Percentiles rank a stretch among this genome's conserved stretches.
phyloP scores from a whole-genome alignment of 2,797 vertebrate species.

The Sparus aurata region DNA sequence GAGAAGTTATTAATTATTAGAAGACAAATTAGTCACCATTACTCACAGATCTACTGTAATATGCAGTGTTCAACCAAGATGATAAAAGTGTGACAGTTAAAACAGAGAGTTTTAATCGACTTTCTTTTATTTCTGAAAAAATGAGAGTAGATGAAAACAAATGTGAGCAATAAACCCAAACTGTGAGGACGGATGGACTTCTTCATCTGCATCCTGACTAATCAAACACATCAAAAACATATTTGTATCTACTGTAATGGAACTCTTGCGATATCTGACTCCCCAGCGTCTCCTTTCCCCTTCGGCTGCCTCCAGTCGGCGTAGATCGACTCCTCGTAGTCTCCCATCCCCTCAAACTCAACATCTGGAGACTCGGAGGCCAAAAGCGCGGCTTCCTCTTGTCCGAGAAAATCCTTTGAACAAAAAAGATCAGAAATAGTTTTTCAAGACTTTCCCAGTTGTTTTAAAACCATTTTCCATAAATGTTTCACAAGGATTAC shows the following conservation, averaged over 20 bases:
- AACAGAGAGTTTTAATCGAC: too few relatives aligned
- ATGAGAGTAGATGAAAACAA: background rate
- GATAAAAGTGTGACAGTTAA: too few relatives aligned
- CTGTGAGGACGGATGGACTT: background rate
- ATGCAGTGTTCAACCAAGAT: too few relatives aligned
- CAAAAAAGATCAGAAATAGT: background rate
- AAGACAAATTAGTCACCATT: too few relatives aligned
- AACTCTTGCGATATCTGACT: conserved; percentile 27
- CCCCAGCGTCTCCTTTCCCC: conserved; percentile 72
- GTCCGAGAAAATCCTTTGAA: conserved; percentile 62
- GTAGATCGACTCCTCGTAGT: conserved; percentile 91
- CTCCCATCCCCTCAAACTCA: conserved; percentile 90
- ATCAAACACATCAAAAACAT: background rate
- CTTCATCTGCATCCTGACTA: background rate
- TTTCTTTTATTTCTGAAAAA: conserved; percentile 8
- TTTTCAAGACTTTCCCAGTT: background rate
- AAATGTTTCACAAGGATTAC: background rate
- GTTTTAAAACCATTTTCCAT: background rate
- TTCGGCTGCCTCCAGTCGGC: conserved; percentile 85
- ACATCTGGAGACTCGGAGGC: conserved; percentile 74
- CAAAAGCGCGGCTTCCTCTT: conserved; percentile 44
- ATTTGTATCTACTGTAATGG: background rate
- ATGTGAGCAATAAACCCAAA: background rate
- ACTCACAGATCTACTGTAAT: background rate
- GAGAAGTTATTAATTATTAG: too few relatives aligned